Conservation (phyloP, 2,888 invertebrate species). For the Pseudoips prasinana region DNA sequence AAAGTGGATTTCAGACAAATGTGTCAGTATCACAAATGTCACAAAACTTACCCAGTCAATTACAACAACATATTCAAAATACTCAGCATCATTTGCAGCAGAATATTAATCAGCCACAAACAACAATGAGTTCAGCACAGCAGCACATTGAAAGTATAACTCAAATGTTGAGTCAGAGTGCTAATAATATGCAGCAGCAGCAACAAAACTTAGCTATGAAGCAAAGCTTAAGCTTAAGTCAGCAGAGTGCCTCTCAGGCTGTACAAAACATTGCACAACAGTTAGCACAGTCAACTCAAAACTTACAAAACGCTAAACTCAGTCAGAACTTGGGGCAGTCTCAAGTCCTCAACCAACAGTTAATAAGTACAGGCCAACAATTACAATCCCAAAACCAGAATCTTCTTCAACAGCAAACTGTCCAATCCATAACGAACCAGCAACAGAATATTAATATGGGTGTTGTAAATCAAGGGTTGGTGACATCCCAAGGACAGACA, state of each 20-base stretch:
- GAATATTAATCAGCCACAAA: conserved; percentile 59
- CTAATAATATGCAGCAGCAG: conserved; percentile 70
- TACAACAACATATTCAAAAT: conserved; percentile 68
- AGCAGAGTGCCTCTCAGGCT: conserved; percentile 67
- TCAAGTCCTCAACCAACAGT: conserved; percentile 71
- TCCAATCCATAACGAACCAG: conserved; percentile 66
- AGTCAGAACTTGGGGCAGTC: conserved; percentile 67
- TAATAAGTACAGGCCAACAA: conserved; percentile 76
- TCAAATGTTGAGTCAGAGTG: conserved; percentile 79
- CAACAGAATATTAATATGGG: conserved; percentile 75
- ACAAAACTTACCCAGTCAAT: conserved; percentile 63
- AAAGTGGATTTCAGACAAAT: conserved; percentile 69
- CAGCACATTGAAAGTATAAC: conserved; percentile 84
- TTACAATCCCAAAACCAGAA: conserved; percentile 64
- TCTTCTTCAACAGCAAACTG: conserved; percentile 69
- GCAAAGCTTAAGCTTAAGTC: conserved; percentile 66
- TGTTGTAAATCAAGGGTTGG: conserved; percentile 66
- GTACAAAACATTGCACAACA: conserved; percentile 76
- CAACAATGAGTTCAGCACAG: conserved; percentile 81
- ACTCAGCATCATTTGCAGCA: conserved; percentile 72
- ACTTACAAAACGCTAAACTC: conserved; percentile 72
- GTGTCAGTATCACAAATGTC: conserved; percentile 68
- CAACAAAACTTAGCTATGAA: conserved; percentile 75
- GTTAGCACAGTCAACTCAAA: conserved; percentile 70
- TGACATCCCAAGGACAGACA: conserved; percentile 62